Evolutionary conservation across 2,797 vertebrate genomes (phyloP), one percentile per base, ranked within the genome.

Genomic region (Anabacerthia variegaticeps): DNA sequence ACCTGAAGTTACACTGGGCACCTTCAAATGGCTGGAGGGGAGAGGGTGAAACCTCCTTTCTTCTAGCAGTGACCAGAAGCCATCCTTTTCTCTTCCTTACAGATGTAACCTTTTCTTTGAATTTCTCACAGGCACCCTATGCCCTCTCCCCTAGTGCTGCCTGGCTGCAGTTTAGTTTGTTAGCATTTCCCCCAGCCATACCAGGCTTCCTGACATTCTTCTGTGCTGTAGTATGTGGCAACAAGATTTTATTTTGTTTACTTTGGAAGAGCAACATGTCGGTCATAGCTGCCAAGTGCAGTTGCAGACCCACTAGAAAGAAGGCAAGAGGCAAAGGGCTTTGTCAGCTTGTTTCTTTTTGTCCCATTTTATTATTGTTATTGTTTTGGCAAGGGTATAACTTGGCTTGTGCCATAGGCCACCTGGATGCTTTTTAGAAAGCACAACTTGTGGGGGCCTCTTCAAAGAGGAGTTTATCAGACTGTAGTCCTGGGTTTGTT

Each of bases 171-270:
- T 37, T 39, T 84, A 68, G 54, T 88, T 81, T 91, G 77, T 92
- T 69, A 92, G n/a, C 73, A 3, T 94, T 94, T 76, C 24, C 63
- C 48, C 41, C 6, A 5, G 56, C 65, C 85, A 80, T 30, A 84
- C 72, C 54, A 94, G 77, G 74, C 85, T 92, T 89, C 51, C 84
- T 91, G 83, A 85, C 88, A 67, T 96, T 93, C 91, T 92, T 93
- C 63, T 82, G 43, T 4, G 3, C 85, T 89, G 63, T 44, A 92
- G 51, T 92, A 90, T 87, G 85, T 88, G 77, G 85, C 77, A 81
- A 54, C 1, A 0, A 84, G 79, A 72, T 92, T 97, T 97, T 88
- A 93, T 78, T 95, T 75, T 95, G 78, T 95, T 94, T 88, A 14
- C 22, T 94, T 96, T 92, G 95, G 94, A 93, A 93, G 20, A 44